Evolutionary conservation across 2,888 invertebrate genomes (phyloP), one percentile per base, ranked within the genome.

Genomic region (Eristalinus sepulchralis): DNA sequence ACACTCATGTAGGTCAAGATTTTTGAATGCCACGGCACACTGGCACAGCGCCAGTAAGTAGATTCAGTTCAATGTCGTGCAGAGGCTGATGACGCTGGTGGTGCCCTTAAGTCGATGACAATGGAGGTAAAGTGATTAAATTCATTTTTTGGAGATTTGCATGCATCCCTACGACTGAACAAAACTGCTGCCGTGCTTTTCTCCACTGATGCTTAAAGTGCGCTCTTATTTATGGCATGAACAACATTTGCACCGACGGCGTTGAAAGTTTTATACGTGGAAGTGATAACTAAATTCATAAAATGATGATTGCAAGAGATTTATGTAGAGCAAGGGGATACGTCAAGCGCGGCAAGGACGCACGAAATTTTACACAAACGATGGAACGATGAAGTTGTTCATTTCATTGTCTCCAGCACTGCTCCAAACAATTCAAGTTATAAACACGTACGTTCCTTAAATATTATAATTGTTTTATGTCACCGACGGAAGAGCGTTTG

Each of bases 1-100:
- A 66, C 20, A 64, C 64, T 36, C 57, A 75, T 75, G 33, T 75
- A 64, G 73, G 73, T 75, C 73, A 75, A 75, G 64, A 64, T 27
- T 57, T 75, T 75, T 64, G 36, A 75, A 75, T 57, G 64, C 24
- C 55, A 57, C 27, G 55, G 64, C 27, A 53, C 33, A n/a, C 39
- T 71, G 59, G 72, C 24, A 27, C 27, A 9, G 47, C 53, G 33
- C 22, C 33, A 60, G 72, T 53, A 62, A 62, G 62, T 24, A 22
- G 57, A 36, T 64, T 22, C 17, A 27, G 39, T 70, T 57, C 39
- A 59, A 70, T 57, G 57, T 57, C 47, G 57, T 57, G 4, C 24
- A 39, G 24, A 24, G 17, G 36, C 27, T 27, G 27, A 3, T 27
- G 2, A 27, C 27, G 27, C 2, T 27, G 27, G 27, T 27, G 27